Conservation (phyloP, 2,113 vertebrate species). For the Malurus melanocephalus region DNA sequence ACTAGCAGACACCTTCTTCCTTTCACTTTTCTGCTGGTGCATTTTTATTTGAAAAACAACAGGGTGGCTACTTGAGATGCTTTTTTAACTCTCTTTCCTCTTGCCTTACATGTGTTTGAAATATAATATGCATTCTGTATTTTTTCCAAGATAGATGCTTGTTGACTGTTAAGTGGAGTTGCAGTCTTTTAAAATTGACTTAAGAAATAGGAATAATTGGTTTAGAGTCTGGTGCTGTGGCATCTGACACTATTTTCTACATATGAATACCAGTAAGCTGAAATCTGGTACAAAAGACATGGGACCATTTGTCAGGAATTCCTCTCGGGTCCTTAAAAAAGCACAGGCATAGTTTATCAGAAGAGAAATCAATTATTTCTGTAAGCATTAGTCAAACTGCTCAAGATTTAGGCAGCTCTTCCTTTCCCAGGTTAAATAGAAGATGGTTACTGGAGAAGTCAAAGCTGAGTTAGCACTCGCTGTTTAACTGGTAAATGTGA, state of each 20-base stretch:
- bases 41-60: constrained; percentile 22
- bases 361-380: neutral
- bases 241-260: neutral
- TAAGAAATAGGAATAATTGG: neutral
- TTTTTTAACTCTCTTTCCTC: neutral
- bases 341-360: neutral
- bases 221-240: neutral
- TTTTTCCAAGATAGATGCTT: neutral
- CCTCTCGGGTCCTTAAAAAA: neutral
- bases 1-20: constrained; percentile 1
- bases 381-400: neutral
- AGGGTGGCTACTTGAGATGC: neutral
- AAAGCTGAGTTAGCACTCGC: neutral
- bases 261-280: neutral
- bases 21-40: neutral
- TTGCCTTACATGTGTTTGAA: neutral
- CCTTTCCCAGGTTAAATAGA: neutral
- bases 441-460: neutral
- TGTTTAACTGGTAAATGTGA: neutral
- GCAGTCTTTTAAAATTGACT: neutral
- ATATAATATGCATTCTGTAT: neutral
- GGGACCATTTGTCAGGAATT: neutral
- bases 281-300: neutral
- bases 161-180: neutral
- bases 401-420: neutral